Evolutionary conservation across 2,113 vertebrate species (phyloP).

Genomic region (Mesitornis unicolor): DNA sequence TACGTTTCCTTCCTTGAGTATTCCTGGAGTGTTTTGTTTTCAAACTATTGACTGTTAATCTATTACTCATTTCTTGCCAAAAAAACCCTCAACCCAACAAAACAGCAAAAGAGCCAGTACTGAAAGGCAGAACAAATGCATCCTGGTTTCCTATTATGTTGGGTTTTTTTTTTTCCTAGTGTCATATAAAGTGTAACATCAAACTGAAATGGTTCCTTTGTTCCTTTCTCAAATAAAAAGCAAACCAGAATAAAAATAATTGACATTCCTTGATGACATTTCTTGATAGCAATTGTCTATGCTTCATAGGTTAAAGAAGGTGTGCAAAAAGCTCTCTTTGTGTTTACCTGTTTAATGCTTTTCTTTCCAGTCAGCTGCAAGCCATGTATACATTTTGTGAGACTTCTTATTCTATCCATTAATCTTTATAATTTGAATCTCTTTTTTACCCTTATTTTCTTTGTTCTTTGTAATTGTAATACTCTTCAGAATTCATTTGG

Average conservation of each 20-base stretch:
- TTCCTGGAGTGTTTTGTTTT: neutral
- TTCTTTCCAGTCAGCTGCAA: neutral
- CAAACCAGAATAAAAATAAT: neutral
- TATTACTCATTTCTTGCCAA: neutral
- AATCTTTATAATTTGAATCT: neutral
- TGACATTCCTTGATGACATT: neutral
- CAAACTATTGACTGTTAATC: neutral
- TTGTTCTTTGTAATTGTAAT: neutral
- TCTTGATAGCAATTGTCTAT: neutral
- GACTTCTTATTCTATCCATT: neutral
- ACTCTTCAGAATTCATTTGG: neutral
- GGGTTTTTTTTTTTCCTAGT: neutral
- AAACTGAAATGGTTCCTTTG: neutral
- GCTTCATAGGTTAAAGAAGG: neutral
- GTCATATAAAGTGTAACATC: neutral
- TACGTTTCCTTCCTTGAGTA: neutral
- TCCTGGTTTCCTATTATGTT: neutral
- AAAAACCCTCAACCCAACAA: neutral
- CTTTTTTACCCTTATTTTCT: neutral
- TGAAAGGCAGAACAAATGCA: neutral
- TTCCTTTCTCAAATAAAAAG: neutral
- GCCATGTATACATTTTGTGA: neutral
- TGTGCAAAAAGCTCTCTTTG: neutral
- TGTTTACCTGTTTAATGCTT: neutral
- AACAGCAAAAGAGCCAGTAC: neutral